A percentile compares a stretch with the other conserved stretches of the same genome.
Evolutionary conservation across 2,888 invertebrate species (phyloP).

Genomic region (Luperina nickerlii): DNA sequence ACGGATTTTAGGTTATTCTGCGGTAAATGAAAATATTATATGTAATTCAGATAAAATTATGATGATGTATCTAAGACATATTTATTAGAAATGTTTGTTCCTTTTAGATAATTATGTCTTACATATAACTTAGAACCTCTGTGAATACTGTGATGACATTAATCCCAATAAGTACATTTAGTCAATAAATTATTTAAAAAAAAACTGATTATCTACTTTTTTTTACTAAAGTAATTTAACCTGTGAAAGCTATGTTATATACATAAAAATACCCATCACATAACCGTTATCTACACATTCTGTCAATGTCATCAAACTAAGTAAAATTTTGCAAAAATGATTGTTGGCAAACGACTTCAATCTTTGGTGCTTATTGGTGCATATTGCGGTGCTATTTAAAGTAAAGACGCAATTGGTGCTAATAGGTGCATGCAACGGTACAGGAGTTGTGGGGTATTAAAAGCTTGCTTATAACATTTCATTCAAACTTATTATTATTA

Average conservation of each 20-base stretch:
- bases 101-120: not conserved
- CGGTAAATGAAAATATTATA: not conserved
- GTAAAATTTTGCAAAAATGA: not conserved
- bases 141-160: not conserved
- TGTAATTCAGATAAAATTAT: not conserved
- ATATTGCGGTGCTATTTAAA: too few species aligned
- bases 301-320: not conserved
- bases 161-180: not conserved
- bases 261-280: not conserved
- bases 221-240: not conserved
- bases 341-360: not conserved
- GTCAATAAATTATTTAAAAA: conserved; percentile 10
- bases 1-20: not conserved
- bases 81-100: not conserved
- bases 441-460: too few species aligned
- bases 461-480: too few species aligned
- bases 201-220: not conserved
- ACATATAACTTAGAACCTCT: not conserved
- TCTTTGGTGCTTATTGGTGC: not conserved
- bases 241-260: not conserved
- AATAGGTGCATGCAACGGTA: too few species aligned
- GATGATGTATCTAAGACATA: not conserved
- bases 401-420: too few species aligned
- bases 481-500: too few species aligned
- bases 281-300: not conserved